Conservation (phyloP, 2,113 vertebrate species). For the Syngnathus floridae region DNA sequence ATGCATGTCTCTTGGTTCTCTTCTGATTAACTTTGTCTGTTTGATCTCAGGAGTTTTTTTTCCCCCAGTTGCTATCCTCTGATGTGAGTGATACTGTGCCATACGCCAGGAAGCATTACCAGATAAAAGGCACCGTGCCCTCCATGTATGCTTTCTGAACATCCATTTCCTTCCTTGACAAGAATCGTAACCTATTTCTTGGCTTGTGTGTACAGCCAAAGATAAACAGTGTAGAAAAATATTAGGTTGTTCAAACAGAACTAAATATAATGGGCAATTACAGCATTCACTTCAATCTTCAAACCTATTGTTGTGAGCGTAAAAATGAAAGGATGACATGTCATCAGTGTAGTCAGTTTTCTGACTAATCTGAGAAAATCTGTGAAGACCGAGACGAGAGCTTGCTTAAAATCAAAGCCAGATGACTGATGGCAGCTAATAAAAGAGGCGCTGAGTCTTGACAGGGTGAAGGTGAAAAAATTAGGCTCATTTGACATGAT, state of each 20-base stretch:
- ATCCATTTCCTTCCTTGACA: slow-evolving; percentile 41
- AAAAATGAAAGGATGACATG: slow-evolving; percentile 12
- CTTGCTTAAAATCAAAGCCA: slow-evolving; percentile 53
- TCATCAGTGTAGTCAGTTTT: slow-evolving; percentile 31
- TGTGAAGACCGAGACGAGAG: slow-evolving; percentile 36
- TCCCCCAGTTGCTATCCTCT: slow-evolving; percentile 52
- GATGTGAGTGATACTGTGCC: slow-evolving; percentile 48
- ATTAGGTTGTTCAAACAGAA: slow-evolving; percentile 10
- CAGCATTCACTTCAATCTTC: background rate
- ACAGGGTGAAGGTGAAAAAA: slow-evolving; percentile 41
- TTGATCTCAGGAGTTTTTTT: slow-evolving; percentile 67
- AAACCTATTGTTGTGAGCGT: background rate
- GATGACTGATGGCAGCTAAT: slow-evolving; percentile 45
- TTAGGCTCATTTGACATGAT: slow-evolving; percentile 41
- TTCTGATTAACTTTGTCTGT: slow-evolving; percentile 71
- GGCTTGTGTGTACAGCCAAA: slow-evolving; percentile 9
- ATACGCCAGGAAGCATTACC: slow-evolving; percentile 48
- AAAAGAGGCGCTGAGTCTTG: slow-evolving; percentile 38
- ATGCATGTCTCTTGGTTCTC: slow-evolving; percentile 52
- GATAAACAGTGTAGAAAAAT: slow-evolving; percentile 16
- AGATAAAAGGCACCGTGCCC: slow-evolving; percentile 61
- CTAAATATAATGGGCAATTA: background rate
- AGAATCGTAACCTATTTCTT: slow-evolving; percentile 15
- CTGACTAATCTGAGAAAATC: slow-evolving; percentile 53
- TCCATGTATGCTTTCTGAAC: slow-evolving; percentile 57